A percentile compares a stretch with the other conserved stretches of the same genome.
Conservation (phyloP, 2,888 invertebrate species). For the Drosophila quinaria region DNA sequence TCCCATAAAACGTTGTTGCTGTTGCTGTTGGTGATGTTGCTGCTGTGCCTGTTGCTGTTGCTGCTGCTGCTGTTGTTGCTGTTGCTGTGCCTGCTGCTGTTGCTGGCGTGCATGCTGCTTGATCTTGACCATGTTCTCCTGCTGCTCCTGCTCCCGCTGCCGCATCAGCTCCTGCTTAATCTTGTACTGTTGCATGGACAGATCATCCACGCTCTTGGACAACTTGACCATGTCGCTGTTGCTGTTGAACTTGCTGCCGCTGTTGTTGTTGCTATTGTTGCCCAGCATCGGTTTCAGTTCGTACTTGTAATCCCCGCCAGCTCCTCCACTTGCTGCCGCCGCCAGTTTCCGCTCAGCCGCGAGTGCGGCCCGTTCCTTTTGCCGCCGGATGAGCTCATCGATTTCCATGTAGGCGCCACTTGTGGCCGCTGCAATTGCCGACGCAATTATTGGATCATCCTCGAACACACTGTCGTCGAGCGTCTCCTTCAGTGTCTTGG, state of each 20-base stretch:
- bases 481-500: slow-evolving; percentile 85
- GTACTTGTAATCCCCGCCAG: slow-evolving; percentile 77
- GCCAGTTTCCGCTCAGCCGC: slow-evolving; percentile 77
- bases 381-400: slow-evolving; percentile 84
- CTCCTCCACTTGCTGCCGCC: slow-evolving; percentile 67
- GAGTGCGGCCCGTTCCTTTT: slow-evolving; percentile 81
- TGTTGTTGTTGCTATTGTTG: slow-evolving; percentile 69
- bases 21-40: slow-evolving; percentile 73
- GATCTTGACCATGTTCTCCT: slow-evolving; percentile 83
- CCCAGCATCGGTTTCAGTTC: slow-evolving; percentile 82
- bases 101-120: slow-evolving; percentile 83
- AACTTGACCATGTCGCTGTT: slow-evolving; percentile 78
- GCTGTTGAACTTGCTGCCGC: slow-evolving; percentile 77
- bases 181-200: slow-evolving; percentile 82
- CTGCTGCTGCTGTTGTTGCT: slow-evolving; percentile 62
- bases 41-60: slow-evolving; percentile 67
- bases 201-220: slow-evolving; percentile 82
- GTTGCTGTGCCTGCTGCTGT: slow-evolving; percentile 74
- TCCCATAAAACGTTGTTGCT: slow-evolving; percentile 72
- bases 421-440: slow-evolving; percentile 85
- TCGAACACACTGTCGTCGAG: slow-evolving; percentile 86
- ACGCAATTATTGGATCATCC: slow-evolving; percentile 86
- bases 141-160: slow-evolving; percentile 83
- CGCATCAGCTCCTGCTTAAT: slow-evolving; percentile 82
- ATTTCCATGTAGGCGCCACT: slow-evolving; percentile 86